Conservation (phyloP, 1,140 invertebrate genomes). For the Cyphomyrmex costatus region DNA sequence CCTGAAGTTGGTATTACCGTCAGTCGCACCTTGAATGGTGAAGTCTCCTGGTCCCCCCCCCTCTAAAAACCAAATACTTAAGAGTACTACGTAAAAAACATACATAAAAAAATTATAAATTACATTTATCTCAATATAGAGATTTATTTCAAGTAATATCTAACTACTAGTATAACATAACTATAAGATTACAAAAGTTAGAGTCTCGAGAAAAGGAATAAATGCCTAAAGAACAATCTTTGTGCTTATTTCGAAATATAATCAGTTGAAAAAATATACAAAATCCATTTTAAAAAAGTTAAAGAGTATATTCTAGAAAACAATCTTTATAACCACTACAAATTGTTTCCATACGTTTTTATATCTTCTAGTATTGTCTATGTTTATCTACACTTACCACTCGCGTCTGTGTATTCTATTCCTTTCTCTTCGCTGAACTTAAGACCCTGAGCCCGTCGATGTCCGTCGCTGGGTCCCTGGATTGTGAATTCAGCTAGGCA, state of each 20-base stretch:
- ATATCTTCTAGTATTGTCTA: background rate
- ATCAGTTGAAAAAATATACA: background rate
- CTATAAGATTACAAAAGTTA: no score
- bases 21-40: conserved; percentile 80
- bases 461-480: conserved; percentile 85
- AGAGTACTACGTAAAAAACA: background rate
- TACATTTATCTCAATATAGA: background rate
- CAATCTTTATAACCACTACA: background rate
- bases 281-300: background rate
- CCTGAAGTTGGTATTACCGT: conserved; percentile 75
- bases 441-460: conserved; percentile 83
- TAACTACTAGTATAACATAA: no score
- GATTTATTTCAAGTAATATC: background rate
- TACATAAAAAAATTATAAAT: background rate
- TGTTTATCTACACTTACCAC: conserved; percentile 75
- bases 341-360: background rate
- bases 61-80: conserved; percentile 70
- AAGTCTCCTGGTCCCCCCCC: conserved; percentile 80
- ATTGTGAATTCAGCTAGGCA: conserved; percentile 85
- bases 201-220: background rate
- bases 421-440: conserved; percentile 83
- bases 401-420: conserved; percentile 83
- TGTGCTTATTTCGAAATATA: background rate
- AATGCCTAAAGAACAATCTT: background rate
- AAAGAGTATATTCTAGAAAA: background rate